Evolutionary conservation across 2,888 invertebrate genomes (phyloP).

Genomic region (Chelonus formosanus): DNA sequence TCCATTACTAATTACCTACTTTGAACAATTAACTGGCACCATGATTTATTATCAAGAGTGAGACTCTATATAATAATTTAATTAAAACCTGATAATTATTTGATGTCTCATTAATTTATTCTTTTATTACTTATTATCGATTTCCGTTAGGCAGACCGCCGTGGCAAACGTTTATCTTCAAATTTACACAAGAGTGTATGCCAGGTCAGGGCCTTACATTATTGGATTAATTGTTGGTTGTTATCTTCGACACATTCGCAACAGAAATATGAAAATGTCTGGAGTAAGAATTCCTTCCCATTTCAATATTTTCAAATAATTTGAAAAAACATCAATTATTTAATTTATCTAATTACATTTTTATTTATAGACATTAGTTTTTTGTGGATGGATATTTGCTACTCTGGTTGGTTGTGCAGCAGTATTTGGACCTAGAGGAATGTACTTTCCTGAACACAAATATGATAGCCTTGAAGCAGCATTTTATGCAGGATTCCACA

Average conservation of each 20-base stretch:
- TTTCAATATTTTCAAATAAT: neutral
- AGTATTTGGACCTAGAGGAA: too few species aligned
- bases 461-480: too few species aligned
- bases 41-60: conserved; percentile 59
- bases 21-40: conserved; percentile 49
- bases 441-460: too few species aligned
- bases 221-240: conserved; percentile 60
- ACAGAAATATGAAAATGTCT: conserved; percentile 40
- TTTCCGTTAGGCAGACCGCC: conserved; percentile 43
- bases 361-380: too few species aligned
- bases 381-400: too few species aligned
- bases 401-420: too few species aligned
- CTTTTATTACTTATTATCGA: too few species aligned
- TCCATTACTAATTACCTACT: conserved; percentile 54
- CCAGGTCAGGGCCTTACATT: conserved; percentile 59
- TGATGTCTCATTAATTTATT: too few species aligned
- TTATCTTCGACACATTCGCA: conserved; percentile 45
- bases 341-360: too few species aligned
- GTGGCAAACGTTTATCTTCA: conserved; percentile 49
- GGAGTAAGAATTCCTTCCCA: conserved; percentile 23
- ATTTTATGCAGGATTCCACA: too few species aligned
- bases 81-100: too few species aligned
- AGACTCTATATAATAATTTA: conserved; percentile 30
- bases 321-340: too few species aligned
- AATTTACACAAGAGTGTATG: conserved; percentile 53